Evolutionary conservation across 1,140 invertebrate species (phyloP).

Genomic region (Anthonomus grandis): DNA sequence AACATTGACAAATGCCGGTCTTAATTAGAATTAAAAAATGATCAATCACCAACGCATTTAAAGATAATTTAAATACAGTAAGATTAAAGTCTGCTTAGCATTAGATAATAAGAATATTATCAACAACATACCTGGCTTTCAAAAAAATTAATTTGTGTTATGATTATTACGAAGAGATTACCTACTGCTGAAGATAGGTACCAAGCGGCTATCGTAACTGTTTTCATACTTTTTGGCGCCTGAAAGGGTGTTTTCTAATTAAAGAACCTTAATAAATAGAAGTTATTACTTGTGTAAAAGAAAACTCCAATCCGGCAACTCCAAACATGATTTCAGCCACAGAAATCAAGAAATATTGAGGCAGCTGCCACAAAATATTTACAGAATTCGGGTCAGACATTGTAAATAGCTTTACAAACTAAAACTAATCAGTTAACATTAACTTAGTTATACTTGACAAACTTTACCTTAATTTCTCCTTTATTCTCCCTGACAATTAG

Average conservation of each 20-base stretch:
- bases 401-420: constrained; percentile 43
- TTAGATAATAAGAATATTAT: no score
- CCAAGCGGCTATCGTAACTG: constrained; percentile 76
- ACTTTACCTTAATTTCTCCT: constrained; percentile 34
- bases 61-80: no score
- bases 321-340: constrained; percentile 70
- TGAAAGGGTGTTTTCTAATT: constrained; percentile 13
- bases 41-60: no score
- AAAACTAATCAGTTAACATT: constrained; percentile 6
- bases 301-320: constrained; percentile 71
- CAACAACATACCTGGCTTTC: constrained; percentile 59
- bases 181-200: constrained; percentile 75
- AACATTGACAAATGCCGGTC: no score
- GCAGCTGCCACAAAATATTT: constrained; percentile 80
- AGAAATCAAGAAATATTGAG: constrained; percentile 85
- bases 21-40: no score
- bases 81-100: no score
- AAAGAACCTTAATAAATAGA: neutral
- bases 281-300: constrained; percentile 54
- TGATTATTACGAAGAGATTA: constrained; percentile 75
- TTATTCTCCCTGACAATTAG: constrained; percentile 38
- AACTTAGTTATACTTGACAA: neutral
- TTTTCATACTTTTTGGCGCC: constrained; percentile 63
- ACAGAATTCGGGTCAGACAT: constrained; percentile 69
- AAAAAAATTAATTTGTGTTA: constrained; percentile 67